A percentile compares a stretch with the other conserved stretches of the same genome.
Evolutionary conservation across 2,797 vertebrate genomes (phyloP).

Genomic region (Gallirallus australis): DNA sequence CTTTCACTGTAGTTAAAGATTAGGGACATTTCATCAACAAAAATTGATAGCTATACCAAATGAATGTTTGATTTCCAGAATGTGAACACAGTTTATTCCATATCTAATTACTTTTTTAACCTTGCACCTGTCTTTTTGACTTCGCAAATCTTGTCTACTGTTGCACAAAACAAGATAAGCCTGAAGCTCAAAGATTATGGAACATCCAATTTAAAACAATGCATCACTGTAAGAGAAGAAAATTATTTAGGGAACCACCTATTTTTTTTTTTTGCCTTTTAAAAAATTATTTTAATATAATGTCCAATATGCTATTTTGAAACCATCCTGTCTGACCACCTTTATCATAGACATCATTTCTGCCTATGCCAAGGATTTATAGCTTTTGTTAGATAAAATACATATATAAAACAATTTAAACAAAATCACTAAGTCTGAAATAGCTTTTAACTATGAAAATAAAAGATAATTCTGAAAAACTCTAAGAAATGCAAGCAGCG

Average conservation of each 20-base stretch:
- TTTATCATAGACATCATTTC: background rate
- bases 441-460: background rate
- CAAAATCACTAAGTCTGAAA: background rate
- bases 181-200: background rate
- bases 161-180: background rate
- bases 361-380: background rate
- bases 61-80: background rate
- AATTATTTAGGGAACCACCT: background rate
- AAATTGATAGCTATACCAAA: background rate
- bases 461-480: background rate
- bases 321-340: background rate
- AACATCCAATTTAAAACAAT: background rate
- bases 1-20: background rate
- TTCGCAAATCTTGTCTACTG: background rate
- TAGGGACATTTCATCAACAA: background rate
- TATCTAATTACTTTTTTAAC: background rate
- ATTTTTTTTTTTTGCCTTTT: background rate
- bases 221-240: background rate
- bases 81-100: background rate
- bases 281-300: background rate
- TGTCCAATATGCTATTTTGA: background rate
- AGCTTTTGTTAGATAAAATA: background rate
- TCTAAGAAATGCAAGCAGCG: background rate
- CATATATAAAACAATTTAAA: background rate
- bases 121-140: background rate